Percentiles rank a stretch among this genome's conserved stretches.
Conservation (phyloP, 2,888 invertebrate species). For the Hofmannophila pseudospretella region DNA sequence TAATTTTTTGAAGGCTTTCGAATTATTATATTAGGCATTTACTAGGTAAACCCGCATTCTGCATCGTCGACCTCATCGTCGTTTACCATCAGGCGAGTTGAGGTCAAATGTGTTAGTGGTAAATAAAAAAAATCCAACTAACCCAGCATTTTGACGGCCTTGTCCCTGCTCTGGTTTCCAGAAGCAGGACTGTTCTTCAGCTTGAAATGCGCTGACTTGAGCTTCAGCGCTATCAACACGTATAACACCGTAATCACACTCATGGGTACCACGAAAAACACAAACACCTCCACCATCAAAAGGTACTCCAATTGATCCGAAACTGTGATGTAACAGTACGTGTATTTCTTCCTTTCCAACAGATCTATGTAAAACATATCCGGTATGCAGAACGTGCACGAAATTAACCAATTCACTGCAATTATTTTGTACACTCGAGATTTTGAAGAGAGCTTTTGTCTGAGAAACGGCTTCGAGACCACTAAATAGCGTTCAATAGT, state of each 20-base stretch:
- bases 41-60: too few species aligned
- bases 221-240: conserved; percentile 83
- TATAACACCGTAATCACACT: conserved; percentile 88
- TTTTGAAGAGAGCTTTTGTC: conserved; percentile 86
- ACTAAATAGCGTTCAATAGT: conserved; percentile 92
- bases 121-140: too few species aligned
- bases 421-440: conserved; percentile 87
- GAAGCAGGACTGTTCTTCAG: conserved; percentile 68
- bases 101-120: too few species aligned
- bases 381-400: conserved; percentile 83
- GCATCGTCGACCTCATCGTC: too few species aligned
- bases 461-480: conserved; percentile 88
- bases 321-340: conserved; percentile 53
- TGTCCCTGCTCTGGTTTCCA: conserved; percentile 59
- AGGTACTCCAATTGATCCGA: conserved; percentile 48
- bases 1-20: too few species aligned
- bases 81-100: too few species aligned
- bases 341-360: conserved; percentile 48
- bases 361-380: conserved; percentile 68
- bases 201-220: conserved; percentile 78
- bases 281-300: conserved; percentile 80
- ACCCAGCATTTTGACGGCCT: conserved; percentile 89
- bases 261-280: conserved; percentile 91
- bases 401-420: conserved; percentile 84
- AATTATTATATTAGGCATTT: too few species aligned